A percentile compares a stretch with the other conserved stretches of the same genome.
These are phyloP conservation scores for Nipponacmea schrenckii DNA, from an alignment of 2,888 invertebrate species.

Conservation along the genomic window DNA sequence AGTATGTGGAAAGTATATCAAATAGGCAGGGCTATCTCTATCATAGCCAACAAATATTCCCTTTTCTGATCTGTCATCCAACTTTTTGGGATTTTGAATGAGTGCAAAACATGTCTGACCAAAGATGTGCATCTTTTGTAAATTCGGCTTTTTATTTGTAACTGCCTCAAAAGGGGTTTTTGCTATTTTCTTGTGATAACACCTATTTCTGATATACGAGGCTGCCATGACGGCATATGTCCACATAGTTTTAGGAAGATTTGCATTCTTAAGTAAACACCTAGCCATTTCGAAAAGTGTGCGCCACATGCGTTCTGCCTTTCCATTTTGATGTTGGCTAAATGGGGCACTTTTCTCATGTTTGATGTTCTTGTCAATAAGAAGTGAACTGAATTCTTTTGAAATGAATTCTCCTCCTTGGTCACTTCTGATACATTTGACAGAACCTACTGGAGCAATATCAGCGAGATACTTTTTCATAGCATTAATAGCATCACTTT, in stretches of 20 bases:
- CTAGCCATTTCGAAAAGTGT: constrained; percentile 34
- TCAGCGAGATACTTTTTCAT: constrained; percentile 25
- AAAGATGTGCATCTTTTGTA: constrained; percentile 13
- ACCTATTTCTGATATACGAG: constrained; percentile 31
- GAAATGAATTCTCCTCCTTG: constrained; percentile 15
- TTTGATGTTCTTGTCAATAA: constrained; percentile 17
- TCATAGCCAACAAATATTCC: constrained; percentile 30
- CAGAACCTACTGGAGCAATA: constrained; percentile 18
- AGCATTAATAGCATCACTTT: constrained; percentile 25
- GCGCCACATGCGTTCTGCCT: constrained; percentile 29
- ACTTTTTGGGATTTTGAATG: constrained; percentile 14
- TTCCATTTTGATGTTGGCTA: constrained; percentile 33
- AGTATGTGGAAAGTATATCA: constrained; percentile 26
- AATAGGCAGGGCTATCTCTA: constrained; percentile 25
- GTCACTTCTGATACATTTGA: constrained; percentile 15
- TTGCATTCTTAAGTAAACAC: constrained; percentile 26
- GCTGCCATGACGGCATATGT: constrained; percentile 28
- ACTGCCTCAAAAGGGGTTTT: constrained; percentile 24
- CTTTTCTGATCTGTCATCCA: constrained; percentile 11
- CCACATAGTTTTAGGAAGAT: constrained; percentile 32
- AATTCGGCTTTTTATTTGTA: constrained; percentile 16
- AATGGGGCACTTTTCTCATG: constrained; percentile 26
- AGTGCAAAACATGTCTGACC: constrained; percentile 14
- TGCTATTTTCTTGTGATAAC: constrained; percentile 18
- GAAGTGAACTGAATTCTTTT: constrained; percentile 11